Evolutionary conservation across 2,797 vertebrate species (phyloP).

Genomic region (Paedocypris micromegethes): DNA sequence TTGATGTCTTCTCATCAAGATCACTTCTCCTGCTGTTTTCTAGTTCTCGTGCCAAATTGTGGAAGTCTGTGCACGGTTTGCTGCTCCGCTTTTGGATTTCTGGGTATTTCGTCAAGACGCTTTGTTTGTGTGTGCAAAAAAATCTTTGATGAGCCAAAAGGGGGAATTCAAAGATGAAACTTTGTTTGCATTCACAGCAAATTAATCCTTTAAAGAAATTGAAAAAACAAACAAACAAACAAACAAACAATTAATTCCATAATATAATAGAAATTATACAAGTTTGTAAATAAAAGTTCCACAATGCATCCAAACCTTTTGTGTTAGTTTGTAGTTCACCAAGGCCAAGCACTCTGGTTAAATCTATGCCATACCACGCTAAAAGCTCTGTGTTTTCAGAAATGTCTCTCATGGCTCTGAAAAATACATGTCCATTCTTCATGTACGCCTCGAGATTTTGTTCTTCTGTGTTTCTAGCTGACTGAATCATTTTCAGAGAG

Average conservation of each 20-base stretch:
- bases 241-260: neutral
- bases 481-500: conserved; percentile 77
- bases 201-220: conserved; percentile 51
- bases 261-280: no score
- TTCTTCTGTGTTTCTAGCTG: conserved; percentile 73
- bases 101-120: conserved; percentile 30
- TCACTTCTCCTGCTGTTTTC: conserved; percentile 57
- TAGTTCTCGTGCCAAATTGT: conserved; percentile 75
- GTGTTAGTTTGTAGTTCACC: conserved; percentile 57
- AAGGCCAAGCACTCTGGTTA: conserved; percentile 71
- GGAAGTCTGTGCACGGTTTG: conserved; percentile 77
- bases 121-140: conserved; percentile 71
- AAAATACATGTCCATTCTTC: conserved; percentile 78
- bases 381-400: conserved; percentile 76
- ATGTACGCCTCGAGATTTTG: conserved; percentile 80
- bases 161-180: conserved; percentile 78
- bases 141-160: conserved; percentile 75
- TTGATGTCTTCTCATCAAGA: conserved; percentile 40
- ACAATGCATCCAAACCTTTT: conserved; percentile 61
- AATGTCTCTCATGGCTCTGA: conserved; percentile 74
- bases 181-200: conserved; percentile 74
- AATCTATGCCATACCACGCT: conserved; percentile 78
- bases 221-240: conserved; percentile 57
- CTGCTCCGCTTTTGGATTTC: conserved; percentile 33
- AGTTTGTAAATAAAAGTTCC: neutral